Percentiles rank a stretch among this genome's conserved stretches.
These are phyloP conservation scores for Anthonomus grandis DNA, from an alignment of 1,140 invertebrate species.

Conservation along the genomic window DNA sequence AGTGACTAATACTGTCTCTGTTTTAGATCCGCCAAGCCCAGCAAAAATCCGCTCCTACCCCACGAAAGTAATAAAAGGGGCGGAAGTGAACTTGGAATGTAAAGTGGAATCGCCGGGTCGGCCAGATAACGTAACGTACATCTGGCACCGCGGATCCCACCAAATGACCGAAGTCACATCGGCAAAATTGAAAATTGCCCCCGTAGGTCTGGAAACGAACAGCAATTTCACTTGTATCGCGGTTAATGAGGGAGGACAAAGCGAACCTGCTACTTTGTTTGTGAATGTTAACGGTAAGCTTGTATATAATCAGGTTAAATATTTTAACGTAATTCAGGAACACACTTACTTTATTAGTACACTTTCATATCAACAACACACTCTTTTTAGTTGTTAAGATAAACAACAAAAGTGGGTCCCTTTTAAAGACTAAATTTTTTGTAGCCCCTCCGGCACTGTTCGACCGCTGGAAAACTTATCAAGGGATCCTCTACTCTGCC, in stretches of 20 bases:
- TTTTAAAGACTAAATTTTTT: too few relatives aligned
- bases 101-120: constrained; percentile 75
- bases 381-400: too few relatives aligned
- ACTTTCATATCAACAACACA: too few relatives aligned
- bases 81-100: constrained; percentile 73
- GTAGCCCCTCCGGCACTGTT: constrained; percentile 83
- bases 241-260: constrained; percentile 76
- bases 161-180: constrained; percentile 69
- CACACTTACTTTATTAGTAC: too few relatives aligned
- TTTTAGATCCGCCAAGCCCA: constrained; percentile 38
- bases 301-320: too few relatives aligned
- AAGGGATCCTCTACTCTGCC: constrained; percentile 69
- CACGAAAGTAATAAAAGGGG: constrained; percentile 74
- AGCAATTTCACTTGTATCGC: constrained; percentile 86
- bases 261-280: constrained; percentile 64
- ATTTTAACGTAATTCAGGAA: too few relatives aligned
- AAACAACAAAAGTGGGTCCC: too few relatives aligned
- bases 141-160: constrained; percentile 74
- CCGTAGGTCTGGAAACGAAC: constrained; percentile 74
- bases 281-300: constrained; percentile 74
- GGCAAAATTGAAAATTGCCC: constrained; percentile 71
- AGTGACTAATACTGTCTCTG: neutral
- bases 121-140: constrained; percentile 69
- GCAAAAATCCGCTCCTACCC: constrained; percentile 45
- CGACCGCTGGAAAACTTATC: constrained; percentile 72